Evolutionary conservation across 2,888 invertebrate species (phyloP).

Genomic region (Atethmia centrago): DNA sequence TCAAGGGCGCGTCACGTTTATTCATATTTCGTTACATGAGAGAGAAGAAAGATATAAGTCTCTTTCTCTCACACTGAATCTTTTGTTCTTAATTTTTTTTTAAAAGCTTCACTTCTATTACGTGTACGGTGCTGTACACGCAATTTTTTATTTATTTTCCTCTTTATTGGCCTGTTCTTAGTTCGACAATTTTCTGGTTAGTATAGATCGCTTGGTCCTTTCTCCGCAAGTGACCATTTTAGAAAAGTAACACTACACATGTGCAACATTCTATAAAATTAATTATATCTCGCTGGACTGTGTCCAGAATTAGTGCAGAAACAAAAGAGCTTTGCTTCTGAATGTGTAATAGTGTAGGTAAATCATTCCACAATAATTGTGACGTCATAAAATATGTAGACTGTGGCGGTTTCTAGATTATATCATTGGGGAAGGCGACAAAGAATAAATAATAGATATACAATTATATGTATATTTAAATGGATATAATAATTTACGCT

Average conservation of each 20-base stretch:
- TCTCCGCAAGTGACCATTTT: neutral
- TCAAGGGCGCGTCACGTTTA: neutral
- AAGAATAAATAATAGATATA: slow-evolving; percentile 8
- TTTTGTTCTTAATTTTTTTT: neutral
- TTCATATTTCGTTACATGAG: neutral
- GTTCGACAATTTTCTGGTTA: neutral
- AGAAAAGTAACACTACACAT: neutral
- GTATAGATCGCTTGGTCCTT: neutral
- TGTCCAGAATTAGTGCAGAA: slow-evolving; percentile 22
- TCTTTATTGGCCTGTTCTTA: neutral
- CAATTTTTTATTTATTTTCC: neutral
- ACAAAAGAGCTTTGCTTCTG: slow-evolving; percentile 25
- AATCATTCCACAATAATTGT: slow-evolving; percentile 42
- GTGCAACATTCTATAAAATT: neutral
- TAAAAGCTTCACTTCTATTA: neutral
- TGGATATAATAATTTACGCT: neutral
- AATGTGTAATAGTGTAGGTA: slow-evolving; percentile 11
- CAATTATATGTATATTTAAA: neutral
- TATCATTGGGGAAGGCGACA: neutral
- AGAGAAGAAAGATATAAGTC: neutral
- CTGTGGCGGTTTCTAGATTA: slow-evolving; percentile 9
- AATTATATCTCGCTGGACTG: neutral
- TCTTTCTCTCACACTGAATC: neutral
- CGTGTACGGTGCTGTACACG: neutral
- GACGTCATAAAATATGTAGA: slow-evolving; percentile 38